phyloP scores from a whole-genome alignment of 2,888 invertebrate genomes.

The Mimachlamys varia region DNA sequence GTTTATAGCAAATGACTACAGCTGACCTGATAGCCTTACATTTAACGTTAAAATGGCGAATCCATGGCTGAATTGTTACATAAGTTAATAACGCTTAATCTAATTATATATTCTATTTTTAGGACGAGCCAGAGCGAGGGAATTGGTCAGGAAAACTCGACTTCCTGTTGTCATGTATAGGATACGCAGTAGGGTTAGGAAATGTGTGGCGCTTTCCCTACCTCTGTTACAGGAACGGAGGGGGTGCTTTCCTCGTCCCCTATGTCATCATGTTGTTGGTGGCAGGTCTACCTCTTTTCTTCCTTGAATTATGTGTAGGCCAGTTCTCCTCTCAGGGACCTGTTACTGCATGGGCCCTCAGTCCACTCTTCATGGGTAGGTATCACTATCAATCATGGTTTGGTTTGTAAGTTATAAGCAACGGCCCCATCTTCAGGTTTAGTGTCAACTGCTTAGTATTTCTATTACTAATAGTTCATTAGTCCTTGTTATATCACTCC shows the following conservation, averaged over 20 bases:
- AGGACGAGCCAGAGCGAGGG: not conserved
- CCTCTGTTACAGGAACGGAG: not conserved
- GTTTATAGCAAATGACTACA: too few species aligned
- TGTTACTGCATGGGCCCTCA: conserved; percentile 75
- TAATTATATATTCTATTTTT: not conserved
- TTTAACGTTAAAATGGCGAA: too few species aligned
- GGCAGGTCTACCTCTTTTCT: conserved; percentile 75
- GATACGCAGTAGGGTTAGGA: conserved; percentile 3
- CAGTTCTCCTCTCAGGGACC: conserved; percentile 78
- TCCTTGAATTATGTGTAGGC: conserved; percentile 75
- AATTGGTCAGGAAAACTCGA: conserved; percentile 3
- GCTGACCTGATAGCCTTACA: too few species aligned
- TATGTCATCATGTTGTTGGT: conserved; percentile 59
- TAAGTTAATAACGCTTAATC: too few species aligned
- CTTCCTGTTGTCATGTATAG: not conserved
- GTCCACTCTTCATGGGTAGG: conserved; percentile 71
- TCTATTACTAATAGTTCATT: too few species aligned
- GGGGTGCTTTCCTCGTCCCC: conserved; percentile 51
- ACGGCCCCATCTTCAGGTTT: too few species aligned
- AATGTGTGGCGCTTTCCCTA: not conserved
- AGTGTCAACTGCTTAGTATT: too few species aligned
- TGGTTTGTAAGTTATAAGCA: too few species aligned
- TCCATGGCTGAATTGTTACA: too few species aligned
- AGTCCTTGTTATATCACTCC: too few species aligned
- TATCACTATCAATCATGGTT: not conserved